These are phyloP conservation scores for Hapalemur alaotrensis DNA, from an alignment of 2,797 vertebrate genomes.

Conservation along the genomic window DNA sequence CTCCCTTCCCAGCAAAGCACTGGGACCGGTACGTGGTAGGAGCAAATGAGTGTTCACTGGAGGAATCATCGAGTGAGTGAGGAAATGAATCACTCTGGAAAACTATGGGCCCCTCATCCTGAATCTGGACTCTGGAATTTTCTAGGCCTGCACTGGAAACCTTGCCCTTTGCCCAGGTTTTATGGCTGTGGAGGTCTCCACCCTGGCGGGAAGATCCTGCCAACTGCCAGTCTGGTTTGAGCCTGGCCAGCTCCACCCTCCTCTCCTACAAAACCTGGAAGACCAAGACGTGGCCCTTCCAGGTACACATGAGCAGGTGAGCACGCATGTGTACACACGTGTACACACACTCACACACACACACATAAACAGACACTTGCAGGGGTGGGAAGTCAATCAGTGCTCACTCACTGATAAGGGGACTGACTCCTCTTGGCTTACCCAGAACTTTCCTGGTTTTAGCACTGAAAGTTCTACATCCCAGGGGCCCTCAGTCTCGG, in stretches of 20 bases:
- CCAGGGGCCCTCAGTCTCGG: neutral
- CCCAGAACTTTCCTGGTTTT: neutral
- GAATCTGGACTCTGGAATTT: neutral
- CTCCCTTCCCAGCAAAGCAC: neutral
- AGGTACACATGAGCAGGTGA: neutral
- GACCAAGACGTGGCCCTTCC: neutral
- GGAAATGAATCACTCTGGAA: neutral
- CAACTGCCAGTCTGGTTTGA: neutral
- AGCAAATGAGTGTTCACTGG: neutral
- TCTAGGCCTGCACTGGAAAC: neutral
- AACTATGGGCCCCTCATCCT: neutral
- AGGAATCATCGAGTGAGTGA: neutral
- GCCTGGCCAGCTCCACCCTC: neutral
- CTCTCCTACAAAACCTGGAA: neutral
- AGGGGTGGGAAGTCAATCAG: neutral
- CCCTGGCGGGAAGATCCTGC: neutral
- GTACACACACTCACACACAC: too few relatives aligned
- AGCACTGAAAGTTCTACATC: neutral
- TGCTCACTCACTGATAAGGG: neutral
- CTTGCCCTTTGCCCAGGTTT: conserved; percentile 47
- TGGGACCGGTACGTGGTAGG: too few relatives aligned
- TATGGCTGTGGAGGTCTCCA: neutral
- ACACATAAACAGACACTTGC: accelerated
- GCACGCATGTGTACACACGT: too few relatives aligned
- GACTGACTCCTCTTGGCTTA: neutral